Evolutionary conservation across 64 coral and sea anemone species (phyloP), one percentile per base, ranked within the genome.

Genomic region (Actinia equina): DNA sequence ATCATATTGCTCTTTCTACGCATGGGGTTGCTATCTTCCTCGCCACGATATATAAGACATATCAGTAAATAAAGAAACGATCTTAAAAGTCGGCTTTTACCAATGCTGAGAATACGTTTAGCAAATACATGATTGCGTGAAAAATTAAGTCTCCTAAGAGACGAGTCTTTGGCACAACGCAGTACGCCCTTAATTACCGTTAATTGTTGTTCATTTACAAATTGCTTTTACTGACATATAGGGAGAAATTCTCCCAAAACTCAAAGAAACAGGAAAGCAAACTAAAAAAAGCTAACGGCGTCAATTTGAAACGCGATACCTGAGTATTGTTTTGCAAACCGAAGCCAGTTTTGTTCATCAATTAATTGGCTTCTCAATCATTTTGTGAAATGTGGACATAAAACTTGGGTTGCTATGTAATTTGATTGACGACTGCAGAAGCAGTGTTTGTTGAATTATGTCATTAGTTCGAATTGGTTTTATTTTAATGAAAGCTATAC

Each of bases 121-220:
- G 20, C 8, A 65, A 26, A 74, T 16, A 74, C 69, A 74, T 74
- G 69, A 74, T 74, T 74, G n/a, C 69, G 69, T 74, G 69, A 30
- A 74, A 30, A 74, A 74, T 41, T 2, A 41, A 41, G 69, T 74
- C 27, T 30, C 69, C 69, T 30, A 74, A 74, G 69, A 74, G 5
- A 74, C 69, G 23, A 25, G 37, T 42, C 62, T 22, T 23, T 65
- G 17, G 62, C 20, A 14, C 7, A 25, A 41, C 69, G 25, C 25
- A 74, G 4, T 3, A 41, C 26, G 25, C 1, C 69, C 25, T 2
- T 30, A 41, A 74, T 74, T 74, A 41, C 9, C 69, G 69, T 12
- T 74, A 74, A 74, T 41, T 74, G 69, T 74, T 74, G 69, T 30
- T 74, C 69, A 74, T 74, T 74, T 74, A 74, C 4, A 74, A 74